Percentiles rank a stretch among this genome's conserved stretches.
Evolutionary conservation across 2,113 vertebrate genomes (phyloP).

Genomic region (Nothoprocta pentlandii): DNA sequence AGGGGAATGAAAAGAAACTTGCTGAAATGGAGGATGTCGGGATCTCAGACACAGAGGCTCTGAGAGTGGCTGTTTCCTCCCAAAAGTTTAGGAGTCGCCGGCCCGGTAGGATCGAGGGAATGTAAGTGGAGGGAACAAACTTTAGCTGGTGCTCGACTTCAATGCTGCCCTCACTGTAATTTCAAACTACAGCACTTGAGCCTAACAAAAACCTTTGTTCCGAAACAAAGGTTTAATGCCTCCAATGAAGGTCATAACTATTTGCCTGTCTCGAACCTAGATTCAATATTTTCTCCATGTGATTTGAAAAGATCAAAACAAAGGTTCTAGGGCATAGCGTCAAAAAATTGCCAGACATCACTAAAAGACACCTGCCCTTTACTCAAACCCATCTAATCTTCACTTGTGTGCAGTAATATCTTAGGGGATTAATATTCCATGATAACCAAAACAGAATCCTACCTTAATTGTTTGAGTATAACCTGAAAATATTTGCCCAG

Average conservation of each 20-base stretch:
- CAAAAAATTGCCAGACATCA: background rate
- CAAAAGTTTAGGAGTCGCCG: background rate
- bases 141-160: background rate
- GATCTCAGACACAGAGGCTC: background rate
- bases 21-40: background rate
- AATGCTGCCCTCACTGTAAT: background rate
- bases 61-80: background rate
- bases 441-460: constrained; percentile 49
- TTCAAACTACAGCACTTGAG: background rate
- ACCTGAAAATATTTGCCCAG: constrained; percentile 33
- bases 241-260: constrained; percentile 72
- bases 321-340: constrained; percentile 32
- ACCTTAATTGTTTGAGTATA: constrained; percentile 51
- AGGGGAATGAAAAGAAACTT: background rate
- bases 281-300: constrained; percentile 59
- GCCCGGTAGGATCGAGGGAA: too few relatives aligned
- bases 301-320: constrained; percentile 64
- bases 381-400: constrained; percentile 39
- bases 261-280: constrained; percentile 44
- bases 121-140: background rate
- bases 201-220: constrained; percentile 26
- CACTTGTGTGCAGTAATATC: constrained; percentile 39
- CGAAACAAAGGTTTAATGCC: constrained; percentile 47
- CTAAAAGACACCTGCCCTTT: constrained; percentile 58
- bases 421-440: constrained; percentile 39